Percentiles rank a stretch among this genome's conserved stretches.
These are phyloP conservation scores for Lophotis ruficrista DNA, from an alignment of 2,113 vertebrate species.

Conservation along the genomic window DNA sequence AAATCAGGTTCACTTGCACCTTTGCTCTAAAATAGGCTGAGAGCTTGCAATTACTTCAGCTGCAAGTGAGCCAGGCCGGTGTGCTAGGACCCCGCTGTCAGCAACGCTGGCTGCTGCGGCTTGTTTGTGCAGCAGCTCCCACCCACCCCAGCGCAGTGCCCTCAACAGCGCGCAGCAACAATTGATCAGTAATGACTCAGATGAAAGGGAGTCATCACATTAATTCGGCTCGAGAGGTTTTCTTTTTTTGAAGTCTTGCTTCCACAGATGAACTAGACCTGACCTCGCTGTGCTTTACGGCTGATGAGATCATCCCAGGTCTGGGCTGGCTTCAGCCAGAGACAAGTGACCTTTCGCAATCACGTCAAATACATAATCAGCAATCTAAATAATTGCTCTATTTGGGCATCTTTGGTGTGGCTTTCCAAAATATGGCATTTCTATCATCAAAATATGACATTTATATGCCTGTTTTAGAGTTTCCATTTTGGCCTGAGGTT, in stretches of 20 bases:
- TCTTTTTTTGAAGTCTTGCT: not conserved
- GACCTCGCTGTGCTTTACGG: conserved; percentile 12
- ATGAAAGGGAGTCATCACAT: not conserved
- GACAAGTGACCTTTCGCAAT: conserved; percentile 12
- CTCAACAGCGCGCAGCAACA: not conserved
- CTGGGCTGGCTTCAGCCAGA: not conserved
- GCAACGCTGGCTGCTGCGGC: accelerated
- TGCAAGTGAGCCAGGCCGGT: not conserved
- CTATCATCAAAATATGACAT: conserved; percentile 14
- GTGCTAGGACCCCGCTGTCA: not conserved
- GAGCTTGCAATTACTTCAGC: not conserved
- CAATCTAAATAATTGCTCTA: conserved; percentile 56
- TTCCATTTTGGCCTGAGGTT: conserved; percentile 28
- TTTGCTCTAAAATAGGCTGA: not conserved
- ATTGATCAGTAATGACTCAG: not conserved
- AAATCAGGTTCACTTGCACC: not conserved
- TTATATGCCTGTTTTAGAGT: conserved; percentile 14
- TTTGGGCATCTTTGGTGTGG: conserved; percentile 23
- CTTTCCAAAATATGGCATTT: not conserved
- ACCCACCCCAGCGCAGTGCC: not conserved
- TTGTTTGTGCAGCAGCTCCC: not conserved
- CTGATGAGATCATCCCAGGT: conserved; percentile 55
- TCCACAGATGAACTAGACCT: not conserved
- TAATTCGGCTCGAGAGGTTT: not conserved
- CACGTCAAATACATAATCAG: conserved; percentile 5